Evolutionary conservation across 1,140 invertebrate species (phyloP).

Genomic region (Sinella curviseta): DNA sequence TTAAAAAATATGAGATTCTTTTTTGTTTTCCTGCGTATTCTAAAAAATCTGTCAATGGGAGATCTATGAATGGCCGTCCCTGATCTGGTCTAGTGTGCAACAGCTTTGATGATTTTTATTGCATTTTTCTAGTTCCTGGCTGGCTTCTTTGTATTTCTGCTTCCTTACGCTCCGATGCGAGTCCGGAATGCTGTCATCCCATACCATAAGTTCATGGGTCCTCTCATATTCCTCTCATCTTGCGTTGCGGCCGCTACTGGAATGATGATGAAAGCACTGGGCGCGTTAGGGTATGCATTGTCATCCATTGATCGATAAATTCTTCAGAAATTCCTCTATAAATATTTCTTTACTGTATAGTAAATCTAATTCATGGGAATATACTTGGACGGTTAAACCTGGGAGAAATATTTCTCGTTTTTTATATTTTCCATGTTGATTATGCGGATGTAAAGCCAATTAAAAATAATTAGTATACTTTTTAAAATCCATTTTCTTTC

Average conservation of each 20-base stretch:
- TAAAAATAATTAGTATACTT: no score
- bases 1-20: neutral
- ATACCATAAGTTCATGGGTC: slow-evolving; percentile 39
- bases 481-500: no score
- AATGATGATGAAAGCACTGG: slow-evolving; percentile 45
- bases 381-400: neutral
- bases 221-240: slow-evolving; percentile 38
- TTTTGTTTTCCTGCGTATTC: neutral
- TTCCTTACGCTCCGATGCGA: slow-evolving; percentile 41
- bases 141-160: slow-evolving; percentile 44
- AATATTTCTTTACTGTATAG: neutral
- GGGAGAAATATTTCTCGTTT: no score
- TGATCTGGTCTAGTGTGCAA: neutral
- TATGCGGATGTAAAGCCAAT: no score
- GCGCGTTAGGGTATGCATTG: slow-evolving; percentile 33
- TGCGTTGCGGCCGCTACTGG: slow-evolving; percentile 35
- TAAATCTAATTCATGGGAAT: neutral
- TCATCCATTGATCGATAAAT: slow-evolving; percentile 3
- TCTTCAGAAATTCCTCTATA: no score
- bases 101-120: neutral
- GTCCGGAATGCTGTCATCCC: slow-evolving; percentile 40
- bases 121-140: slow-evolving; percentile 39
- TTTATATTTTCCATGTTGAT: no score
- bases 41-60: no score
- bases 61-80: no score